Percentiles rank a stretch among this genome's conserved stretches.
Conservation (phyloP, 2,888 invertebrate genomes). For the Electrophaes corylata region DNA sequence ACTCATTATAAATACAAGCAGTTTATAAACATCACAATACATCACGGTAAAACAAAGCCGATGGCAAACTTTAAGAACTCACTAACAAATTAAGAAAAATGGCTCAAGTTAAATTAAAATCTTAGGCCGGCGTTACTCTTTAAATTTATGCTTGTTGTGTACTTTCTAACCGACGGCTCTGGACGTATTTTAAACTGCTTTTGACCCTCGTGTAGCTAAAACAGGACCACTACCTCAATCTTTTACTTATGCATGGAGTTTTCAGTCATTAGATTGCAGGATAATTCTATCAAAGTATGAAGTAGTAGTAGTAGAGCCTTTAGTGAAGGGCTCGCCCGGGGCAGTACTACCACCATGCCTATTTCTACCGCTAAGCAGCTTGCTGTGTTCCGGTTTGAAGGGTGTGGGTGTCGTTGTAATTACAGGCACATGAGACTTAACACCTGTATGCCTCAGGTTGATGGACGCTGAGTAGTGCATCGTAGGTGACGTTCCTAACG, state of each 20-base stretch:
- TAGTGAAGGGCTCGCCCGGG: too few relatives aligned
- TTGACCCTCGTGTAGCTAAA: constrained; percentile 25
- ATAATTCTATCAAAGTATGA: too few relatives aligned
- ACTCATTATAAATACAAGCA: constrained; percentile 20
- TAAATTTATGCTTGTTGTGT: constrained; percentile 75
- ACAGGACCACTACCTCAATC: not conserved
- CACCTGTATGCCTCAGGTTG: too few relatives aligned
- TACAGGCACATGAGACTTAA: too few relatives aligned
- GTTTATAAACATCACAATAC: constrained; percentile 36
- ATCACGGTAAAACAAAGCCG: constrained; percentile 40
- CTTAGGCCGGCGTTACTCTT: constrained; percentile 55
- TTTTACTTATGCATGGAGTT: not conserved
- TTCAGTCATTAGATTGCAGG: too few relatives aligned
- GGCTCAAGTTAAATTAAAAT: constrained; percentile 81
- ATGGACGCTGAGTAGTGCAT: too few relatives aligned
- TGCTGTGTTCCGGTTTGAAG: too few relatives aligned
- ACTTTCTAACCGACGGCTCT: constrained; percentile 42
- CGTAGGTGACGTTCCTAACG: too few relatives aligned
- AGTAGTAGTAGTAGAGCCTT: too few relatives aligned
- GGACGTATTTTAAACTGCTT: constrained; percentile 38
- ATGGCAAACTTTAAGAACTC: constrained; percentile 52
- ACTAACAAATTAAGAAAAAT: constrained; percentile 80
- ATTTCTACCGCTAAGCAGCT: too few relatives aligned
- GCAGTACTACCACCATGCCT: too few relatives aligned
- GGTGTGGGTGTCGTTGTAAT: too few relatives aligned